Base-by-base conservation (phyloP, 2,113 vertebrate species). In the Cichladusa arquata region DNA sequence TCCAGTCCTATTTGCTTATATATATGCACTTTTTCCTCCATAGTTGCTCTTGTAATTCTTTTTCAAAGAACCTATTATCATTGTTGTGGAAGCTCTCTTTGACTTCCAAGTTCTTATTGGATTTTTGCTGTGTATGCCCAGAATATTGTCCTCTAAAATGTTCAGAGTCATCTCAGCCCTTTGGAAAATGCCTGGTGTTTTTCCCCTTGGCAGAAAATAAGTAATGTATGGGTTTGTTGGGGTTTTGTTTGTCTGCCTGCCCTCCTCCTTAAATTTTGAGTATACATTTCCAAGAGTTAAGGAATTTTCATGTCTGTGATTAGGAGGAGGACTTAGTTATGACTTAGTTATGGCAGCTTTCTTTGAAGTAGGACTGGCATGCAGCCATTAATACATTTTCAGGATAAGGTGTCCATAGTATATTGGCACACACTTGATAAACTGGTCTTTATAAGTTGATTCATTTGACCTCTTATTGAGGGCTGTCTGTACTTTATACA, bases 401-500 rank as follows among this genome's bases (percentile, higher is more conserved):
- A 60, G 69, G 66, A 33, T 81, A 84, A 95, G 80, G 8, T 38
- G 12, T n/a, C 61, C 42, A 11, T 53, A 36, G 26, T 72, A 54
- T 65, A 65, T 70, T 38, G 58, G 9, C 65, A 65, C 53, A 12
- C 44, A 12, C 48, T 93, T 94, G 71, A 82, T 62, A 85, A 64
- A 53, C 45, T 86, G 58, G 24, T 58, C 77, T 89, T 64, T 92
- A 19, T 48, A 81, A 71, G 38, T 62, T 34, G 56, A 14, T 79
- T 95, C 16, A 31, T 67, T 93, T 94, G 58, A 90, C 76, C 14
- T 77, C 13, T 54, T 88, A 24, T 24, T 90, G 77, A 60, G 34
- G 58, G 34, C 28, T 50, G 54, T 56, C 45, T 4, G 5, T 77
- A 11, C 70, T 96, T 94, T 64, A 24, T 44, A 67, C 85, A 77